Evolutionary conservation across 2,797 vertebrate genomes (phyloP).

Genomic region (Sebastes cheni): DNA sequence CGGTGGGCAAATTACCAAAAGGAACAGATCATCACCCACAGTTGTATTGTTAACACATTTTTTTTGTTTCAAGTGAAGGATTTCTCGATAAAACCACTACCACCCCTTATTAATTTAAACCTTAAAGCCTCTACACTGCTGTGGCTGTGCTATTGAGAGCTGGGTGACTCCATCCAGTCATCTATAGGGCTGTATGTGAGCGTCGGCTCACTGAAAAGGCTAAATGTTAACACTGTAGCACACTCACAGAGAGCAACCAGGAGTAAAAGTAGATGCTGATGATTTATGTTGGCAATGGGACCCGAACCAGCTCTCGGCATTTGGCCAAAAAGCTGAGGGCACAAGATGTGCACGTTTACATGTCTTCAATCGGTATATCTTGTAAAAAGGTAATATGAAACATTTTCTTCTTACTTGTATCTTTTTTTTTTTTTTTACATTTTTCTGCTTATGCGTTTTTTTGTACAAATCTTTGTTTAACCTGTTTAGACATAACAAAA

Average conservation of each 20-base stretch:
- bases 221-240: conserved; percentile 60
- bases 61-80: conserved; percentile 69
- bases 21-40: conserved; percentile 59
- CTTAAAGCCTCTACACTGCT: conserved; percentile 59
- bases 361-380: conserved; percentile 69
- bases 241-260: conserved; percentile 55
- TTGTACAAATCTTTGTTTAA: conserved; percentile 81
- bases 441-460: conserved; percentile 46
- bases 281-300: conserved; percentile 81
- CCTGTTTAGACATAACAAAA: conserved; percentile 77
- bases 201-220: conserved; percentile 38
- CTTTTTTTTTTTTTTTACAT: conserved; percentile 23
- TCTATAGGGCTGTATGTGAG: conserved; percentile 52
- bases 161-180: conserved; percentile 37
- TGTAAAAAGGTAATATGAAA: conserved; percentile 84
- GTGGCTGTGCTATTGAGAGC: conserved; percentile 57
- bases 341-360: conserved; percentile 69
- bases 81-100: conserved; percentile 71
- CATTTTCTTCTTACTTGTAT: conserved; percentile 53
- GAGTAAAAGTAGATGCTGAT: conserved; percentile 80
- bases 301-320: conserved; percentile 63
- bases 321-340: conserved; percentile 62
- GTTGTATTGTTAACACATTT: conserved; percentile 60
- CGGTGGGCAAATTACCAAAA: conserved; percentile 67
- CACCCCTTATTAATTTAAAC: conserved; percentile 55